Evolutionary conservation across 2,888 invertebrate genomes (phyloP).

Genomic region (Andrena camellia): DNA sequence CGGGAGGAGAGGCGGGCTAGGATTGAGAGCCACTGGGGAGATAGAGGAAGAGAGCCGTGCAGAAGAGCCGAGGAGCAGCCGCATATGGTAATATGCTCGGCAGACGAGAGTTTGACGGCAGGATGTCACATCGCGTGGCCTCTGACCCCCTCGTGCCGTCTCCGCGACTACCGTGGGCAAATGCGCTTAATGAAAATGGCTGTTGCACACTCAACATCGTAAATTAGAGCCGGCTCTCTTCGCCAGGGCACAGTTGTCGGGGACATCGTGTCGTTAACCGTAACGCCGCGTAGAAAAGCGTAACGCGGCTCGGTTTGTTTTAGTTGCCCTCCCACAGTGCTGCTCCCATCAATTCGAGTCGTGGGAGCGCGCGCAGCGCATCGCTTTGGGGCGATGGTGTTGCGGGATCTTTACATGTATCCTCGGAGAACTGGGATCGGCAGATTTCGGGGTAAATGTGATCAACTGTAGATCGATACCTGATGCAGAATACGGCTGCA

Average conservation of each 20-base stretch:
- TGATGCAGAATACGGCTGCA: too few species aligned
- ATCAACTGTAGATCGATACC: too few species aligned
- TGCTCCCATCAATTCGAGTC: not conserved
- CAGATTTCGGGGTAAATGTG: not conserved
- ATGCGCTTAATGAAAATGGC: constrained; percentile 80
- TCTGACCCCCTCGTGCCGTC: constrained; percentile 75
- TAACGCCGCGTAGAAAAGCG: constrained; percentile 50
- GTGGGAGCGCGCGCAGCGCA: not conserved
- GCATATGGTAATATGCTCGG: constrained; percentile 77
- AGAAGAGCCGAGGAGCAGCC: constrained; percentile 62
- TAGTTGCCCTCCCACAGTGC: constrained; percentile 11
- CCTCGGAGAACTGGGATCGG: not conserved
- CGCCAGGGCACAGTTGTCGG: constrained; percentile 26
- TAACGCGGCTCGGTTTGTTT: constrained; percentile 48
- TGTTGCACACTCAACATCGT: constrained; percentile 74
- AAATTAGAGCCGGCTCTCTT: constrained; percentile 68
- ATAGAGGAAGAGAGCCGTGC: constrained; percentile 54
- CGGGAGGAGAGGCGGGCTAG: not conserved
- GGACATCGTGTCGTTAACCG: constrained; percentile 53
- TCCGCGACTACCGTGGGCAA: constrained; percentile 68
- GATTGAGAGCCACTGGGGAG: constrained; percentile 63
- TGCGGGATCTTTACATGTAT: not conserved
- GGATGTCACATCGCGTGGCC: constrained; percentile 83
- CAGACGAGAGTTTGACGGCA: constrained; percentile 80
- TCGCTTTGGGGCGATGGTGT: not conserved